Conservation (phyloP, 2,888 invertebrate species). For the Adela reaumurella region DNA sequence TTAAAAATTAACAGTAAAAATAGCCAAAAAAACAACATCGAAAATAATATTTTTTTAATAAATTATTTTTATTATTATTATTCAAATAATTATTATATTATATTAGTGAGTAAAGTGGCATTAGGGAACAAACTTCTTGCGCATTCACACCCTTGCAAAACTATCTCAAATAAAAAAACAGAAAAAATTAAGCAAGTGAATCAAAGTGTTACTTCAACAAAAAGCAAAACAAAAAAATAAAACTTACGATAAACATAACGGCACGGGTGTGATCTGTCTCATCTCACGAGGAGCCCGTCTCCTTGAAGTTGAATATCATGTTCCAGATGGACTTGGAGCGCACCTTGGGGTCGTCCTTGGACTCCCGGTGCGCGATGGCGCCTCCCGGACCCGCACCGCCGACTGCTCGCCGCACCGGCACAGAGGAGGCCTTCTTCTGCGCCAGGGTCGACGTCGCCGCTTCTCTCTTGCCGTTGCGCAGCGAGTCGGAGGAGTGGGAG, state of each 20-base stretch:
- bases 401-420: conserved; percentile 29
- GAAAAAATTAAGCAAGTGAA: neutral
- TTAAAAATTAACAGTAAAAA: no score
- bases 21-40: no score
- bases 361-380: conserved; percentile 28
- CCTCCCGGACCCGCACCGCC: no score
- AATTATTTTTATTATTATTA: no score
- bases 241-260: conserved; percentile 55
- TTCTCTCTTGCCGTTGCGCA: no score
- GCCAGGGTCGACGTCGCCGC: conserved; percentile 30
- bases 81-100: no score
- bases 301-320: conserved; percentile 62
- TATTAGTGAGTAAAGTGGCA: no score
- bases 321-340: conserved; percentile 68
- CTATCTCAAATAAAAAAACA: conserved; percentile 7
- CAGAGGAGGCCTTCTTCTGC: conserved; percentile 31
- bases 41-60: no score
- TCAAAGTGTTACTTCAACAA: conserved; percentile 1
- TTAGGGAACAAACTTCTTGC: no score
- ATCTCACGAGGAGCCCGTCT: conserved; percentile 16
- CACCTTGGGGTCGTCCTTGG: conserved; percentile 64
- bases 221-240: conserved; percentile 20
- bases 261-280: conserved; percentile 26
- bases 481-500: conserved; percentile 30
- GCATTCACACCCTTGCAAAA: no score